Conservation (phyloP, 2,888 invertebrate species). For the Ormyrus thymus region DNA sequence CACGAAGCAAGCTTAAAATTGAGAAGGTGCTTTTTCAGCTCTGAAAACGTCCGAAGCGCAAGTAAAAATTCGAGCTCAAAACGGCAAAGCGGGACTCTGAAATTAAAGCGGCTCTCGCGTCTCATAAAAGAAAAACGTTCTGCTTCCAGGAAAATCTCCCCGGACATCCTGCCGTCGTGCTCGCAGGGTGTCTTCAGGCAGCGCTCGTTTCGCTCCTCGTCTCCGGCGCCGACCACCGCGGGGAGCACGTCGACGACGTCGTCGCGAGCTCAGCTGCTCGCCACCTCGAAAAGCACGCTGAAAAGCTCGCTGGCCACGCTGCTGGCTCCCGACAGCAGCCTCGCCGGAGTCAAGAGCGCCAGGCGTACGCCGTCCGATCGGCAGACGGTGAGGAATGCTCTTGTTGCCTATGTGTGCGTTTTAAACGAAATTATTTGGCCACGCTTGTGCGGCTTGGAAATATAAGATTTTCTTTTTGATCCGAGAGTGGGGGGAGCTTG, state of each 20-base stretch:
- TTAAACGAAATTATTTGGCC: too few species aligned
- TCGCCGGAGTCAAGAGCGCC: neutral
- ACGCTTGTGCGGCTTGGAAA: too few species aligned
- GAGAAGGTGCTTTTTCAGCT: too few species aligned
- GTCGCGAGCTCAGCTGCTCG: constrained; percentile 26
- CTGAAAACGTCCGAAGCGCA: too few species aligned
- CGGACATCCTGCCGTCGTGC: constrained; percentile 79
- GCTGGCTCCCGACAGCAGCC: constrained; percentile 36
- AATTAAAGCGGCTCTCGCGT: too few species aligned
- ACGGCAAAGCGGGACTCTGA: too few species aligned
- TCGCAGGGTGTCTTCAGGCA: constrained; percentile 80
- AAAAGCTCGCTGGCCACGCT: constrained; percentile 48
- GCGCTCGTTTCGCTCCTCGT: constrained; percentile 65
- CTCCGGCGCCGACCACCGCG: constrained; percentile 55
- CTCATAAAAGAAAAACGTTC: too few species aligned
- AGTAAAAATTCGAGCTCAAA: too few species aligned
- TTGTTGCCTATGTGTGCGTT: neutral
- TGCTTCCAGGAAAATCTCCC: constrained; percentile 78
- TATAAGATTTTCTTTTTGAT: too few species aligned
- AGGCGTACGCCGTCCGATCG: constrained; percentile 22
- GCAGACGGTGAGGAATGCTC: constrained; percentile 32
- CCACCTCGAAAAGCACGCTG: constrained; percentile 39
- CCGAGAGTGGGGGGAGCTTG: too few species aligned
- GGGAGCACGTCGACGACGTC: constrained; percentile 47
- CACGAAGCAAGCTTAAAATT: too few species aligned